These are phyloP conservation scores for Drosophila maculinotata DNA, from an alignment of 2,888 invertebrate genomes.

Conservation along the genomic window DNA sequence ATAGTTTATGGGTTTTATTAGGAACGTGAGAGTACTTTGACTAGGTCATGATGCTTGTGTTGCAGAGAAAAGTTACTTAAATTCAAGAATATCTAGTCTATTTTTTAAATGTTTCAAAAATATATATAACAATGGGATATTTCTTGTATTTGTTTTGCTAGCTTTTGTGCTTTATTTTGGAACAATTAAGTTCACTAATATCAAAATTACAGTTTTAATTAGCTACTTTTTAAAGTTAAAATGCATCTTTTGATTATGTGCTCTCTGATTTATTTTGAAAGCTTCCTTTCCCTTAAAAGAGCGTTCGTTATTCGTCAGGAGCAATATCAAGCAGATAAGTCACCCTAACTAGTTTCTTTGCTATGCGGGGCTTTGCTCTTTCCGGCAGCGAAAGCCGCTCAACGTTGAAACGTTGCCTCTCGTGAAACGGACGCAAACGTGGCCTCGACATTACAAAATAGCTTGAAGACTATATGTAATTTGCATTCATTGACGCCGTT, in stretches of 20 bases:
- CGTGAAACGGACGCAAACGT: slow-evolving; percentile 18
- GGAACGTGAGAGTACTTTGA: slow-evolving; percentile 21
- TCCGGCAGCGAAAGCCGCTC: slow-evolving; percentile 56
- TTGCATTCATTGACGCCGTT: slow-evolving; percentile 76
- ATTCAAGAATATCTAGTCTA: not conserved
- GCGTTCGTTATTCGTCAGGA: slow-evolving; percentile 15
- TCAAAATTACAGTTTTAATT: too few relatives aligned
- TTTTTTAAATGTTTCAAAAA: too few relatives aligned
- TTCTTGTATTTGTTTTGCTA: too few relatives aligned
- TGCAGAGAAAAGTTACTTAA: not conserved
- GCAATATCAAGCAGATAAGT: slow-evolving; percentile 10
- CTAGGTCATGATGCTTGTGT: slow-evolving; percentile 25
- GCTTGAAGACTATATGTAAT: slow-evolving; percentile 67
- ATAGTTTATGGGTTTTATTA: slow-evolving; percentile 47
- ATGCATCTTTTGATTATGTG: not conserved
- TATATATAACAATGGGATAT: too few relatives aligned
- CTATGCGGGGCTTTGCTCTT: slow-evolving; percentile 43
- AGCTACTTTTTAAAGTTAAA: not conserved
- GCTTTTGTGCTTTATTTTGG: too few relatives aligned
- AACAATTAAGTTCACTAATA: too few relatives aligned
- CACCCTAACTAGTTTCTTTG: slow-evolving; percentile 42
- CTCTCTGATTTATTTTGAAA: too few relatives aligned
- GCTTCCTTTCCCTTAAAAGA: not conserved
- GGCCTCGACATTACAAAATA: slow-evolving; percentile 64
- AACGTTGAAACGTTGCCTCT: slow-evolving; percentile 47